Evolutionary conservation across 2,113 vertebrate species (phyloP).

Genomic region (Bubo scandiacus): DNA sequence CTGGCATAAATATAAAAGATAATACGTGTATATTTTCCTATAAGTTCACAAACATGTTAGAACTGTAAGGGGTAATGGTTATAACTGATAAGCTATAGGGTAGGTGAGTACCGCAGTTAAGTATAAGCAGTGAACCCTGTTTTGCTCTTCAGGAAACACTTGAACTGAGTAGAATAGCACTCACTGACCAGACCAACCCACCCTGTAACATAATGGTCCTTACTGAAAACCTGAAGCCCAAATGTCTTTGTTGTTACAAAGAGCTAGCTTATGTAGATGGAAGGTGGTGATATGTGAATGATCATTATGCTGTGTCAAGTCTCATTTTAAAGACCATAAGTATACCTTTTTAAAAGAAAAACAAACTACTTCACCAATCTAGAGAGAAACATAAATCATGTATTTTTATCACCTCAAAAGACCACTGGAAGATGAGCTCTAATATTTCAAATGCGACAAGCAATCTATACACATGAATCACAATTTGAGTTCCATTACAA

Average conservation of each 20-base stretch:
- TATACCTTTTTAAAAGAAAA: conserved; percentile 72
- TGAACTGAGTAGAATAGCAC: neutral
- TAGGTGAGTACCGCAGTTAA: neutral
- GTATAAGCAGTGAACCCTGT: neutral
- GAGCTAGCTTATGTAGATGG: neutral
- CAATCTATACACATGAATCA: conserved; percentile 71
- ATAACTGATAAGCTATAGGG: neutral
- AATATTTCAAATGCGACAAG: conserved; percentile 77
- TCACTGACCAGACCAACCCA: neutral
- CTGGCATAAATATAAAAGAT: neutral
- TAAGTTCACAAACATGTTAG: neutral
- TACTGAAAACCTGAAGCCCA: neutral
- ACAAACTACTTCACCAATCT: conserved; percentile 56
- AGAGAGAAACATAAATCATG: conserved; percentile 70
- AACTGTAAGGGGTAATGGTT: neutral
- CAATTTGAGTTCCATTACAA: conserved; percentile 62
- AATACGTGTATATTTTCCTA: accelerated
- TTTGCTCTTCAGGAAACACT: neutral
- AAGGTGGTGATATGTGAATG: conserved; percentile 30
- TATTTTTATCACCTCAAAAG: conserved; percentile 71
- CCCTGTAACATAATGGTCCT: neutral
- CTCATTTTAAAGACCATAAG: conserved; percentile 71
- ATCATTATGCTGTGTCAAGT: conserved; percentile 66
- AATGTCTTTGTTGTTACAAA: neutral
- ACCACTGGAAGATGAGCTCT: conserved; percentile 69